Evolutionary conservation across 2,113 vertebrate genomes (phyloP), one percentile per base, ranked within the genome.

Genomic region (Melanocharis versteri): DNA sequence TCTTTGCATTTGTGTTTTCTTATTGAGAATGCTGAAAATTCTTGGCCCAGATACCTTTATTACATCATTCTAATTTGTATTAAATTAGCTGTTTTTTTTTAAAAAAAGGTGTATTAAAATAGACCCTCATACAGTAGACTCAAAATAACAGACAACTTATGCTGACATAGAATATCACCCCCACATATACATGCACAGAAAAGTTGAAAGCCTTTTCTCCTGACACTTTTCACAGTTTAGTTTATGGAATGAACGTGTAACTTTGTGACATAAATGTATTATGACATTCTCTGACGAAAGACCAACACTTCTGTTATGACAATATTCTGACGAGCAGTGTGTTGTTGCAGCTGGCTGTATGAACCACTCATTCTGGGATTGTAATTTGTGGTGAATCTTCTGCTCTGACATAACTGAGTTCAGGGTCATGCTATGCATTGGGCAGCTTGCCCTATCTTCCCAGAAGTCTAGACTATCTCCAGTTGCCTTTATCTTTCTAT

Each of bases 121-220:
- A 57, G 24, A 80, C 20, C 6, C 2, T 42, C 21, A 54, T 7
- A 22, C 5, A 10, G 13, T 12, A 73, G 64, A 61, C 18, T 8
- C 39, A 54, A 87, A 80, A 24, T 10, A 69, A 20, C 27, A 28
- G 6, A 8, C 1, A 12, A 12, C 16, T 61, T 80, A 17, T 9
- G 7, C 30, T 72, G 23, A 47, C 0, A 1, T 9, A 56, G 48
- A 44, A 30, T 12, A 23, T 42, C 1, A 0, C 7, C 6, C 7
- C 3, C 8, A 20, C 3, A 35, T 21, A 57, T 1, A 7, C 18
- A 61, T 0, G 0, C 3, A 76, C 11, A 71, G 33, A 76, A 83
- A 88, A 57, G 9, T 20, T 57, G 22, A 35, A 94, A 57, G 6
- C 3, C 7, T 70, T 64, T 83, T 81, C 15, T 89, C 23, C 26